Evolutionary conservation across 2,888 invertebrate species (phyloP), one percentile per base, ranked within the genome.

Genomic region (Kuschelorhynchus macadamiae): DNA sequence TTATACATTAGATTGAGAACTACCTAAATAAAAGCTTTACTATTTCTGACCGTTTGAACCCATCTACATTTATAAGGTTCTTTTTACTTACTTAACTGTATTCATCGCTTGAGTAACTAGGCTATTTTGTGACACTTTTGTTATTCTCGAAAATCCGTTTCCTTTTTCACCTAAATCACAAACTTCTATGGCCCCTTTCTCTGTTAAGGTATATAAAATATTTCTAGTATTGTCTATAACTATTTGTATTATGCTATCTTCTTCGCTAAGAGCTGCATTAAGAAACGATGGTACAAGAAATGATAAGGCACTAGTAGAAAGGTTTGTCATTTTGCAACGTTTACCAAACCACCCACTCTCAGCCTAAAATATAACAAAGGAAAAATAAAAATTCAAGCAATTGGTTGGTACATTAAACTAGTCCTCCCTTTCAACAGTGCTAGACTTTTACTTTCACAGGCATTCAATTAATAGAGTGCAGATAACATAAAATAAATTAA

Each of bases 281-380:
- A 97, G 86, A 82, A 97, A 96, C 30, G 93, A 93, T 9, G 97
- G 97, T 47, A 97, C 90, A 72, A 97, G 86, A 81, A 93, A 95
- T 41, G 96, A 95, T 20, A 97, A 85, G 3, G 92, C 87, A 72
- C 94, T 92, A 65, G 93, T 94, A 0, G 98, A 97, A 81, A 96
- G 95, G 83, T 98, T 98, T 0, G 97, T 88, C 86, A 97, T 98
- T 82, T 93, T 93, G 82, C 96, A 98, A 74, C 96, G 92, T 83
- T 95, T 94, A 16, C 96, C 95, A 84, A 97, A 96, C 97, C 97
- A 98, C 71, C 94, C 94, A 74, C 92, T 88, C 83, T 93, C 92
- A 47, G 91, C 91, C 90, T 91, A 81, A 50, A 85, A 82, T 71
- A 74, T 64, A 71, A 21, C 42, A 25, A 25, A 36, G 12, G 4